These are phyloP conservation scores for Phortica magna DNA, from an alignment of 2,888 invertebrate species.

Conservation along the genomic window DNA sequence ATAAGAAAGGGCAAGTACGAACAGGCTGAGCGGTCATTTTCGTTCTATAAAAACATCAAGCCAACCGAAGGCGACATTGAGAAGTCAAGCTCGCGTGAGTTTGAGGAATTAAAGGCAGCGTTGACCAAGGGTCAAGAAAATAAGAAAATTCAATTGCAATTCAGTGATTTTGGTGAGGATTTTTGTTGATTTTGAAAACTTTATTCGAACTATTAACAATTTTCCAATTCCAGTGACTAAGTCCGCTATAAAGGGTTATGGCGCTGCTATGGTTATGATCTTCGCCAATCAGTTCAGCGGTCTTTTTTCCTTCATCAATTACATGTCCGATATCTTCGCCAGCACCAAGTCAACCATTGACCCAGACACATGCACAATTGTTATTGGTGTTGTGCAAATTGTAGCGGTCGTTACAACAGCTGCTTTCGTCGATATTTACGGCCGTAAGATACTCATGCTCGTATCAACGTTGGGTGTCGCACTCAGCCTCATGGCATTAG, in stretches of 20 bases:
- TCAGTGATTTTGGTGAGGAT: constrained; percentile 64
- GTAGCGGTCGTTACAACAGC: constrained; percentile 68
- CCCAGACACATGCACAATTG: constrained; percentile 71
- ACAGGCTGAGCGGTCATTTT: constrained; percentile 67
- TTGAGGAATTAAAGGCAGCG: constrained; percentile 55
- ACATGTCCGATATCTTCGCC: constrained; percentile 73
- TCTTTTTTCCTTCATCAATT: constrained; percentile 71
- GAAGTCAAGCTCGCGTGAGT: constrained; percentile 51
- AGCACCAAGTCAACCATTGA: constrained; percentile 65
- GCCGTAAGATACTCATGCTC: constrained; percentile 69
- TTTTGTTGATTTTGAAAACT: no score
- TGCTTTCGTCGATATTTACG: constrained; percentile 69
- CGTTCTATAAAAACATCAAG: constrained; percentile 71
- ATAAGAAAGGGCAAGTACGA: constrained; percentile 57
- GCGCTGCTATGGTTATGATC: constrained; percentile 59
- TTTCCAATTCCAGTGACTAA: constrained; percentile 56
- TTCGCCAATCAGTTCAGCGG: constrained; percentile 72
- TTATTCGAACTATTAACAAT: constrained; percentile 28
- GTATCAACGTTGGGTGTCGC: constrained; percentile 67
- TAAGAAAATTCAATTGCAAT: constrained; percentile 34
- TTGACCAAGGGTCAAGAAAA: constrained; percentile 51
- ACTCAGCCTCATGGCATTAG: constrained; percentile 64
- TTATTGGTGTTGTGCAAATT: constrained; percentile 72
- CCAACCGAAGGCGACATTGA: constrained; percentile 42
- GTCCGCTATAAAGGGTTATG: constrained; percentile 61